These are phyloP conservation scores for Valencia hispanica DNA, from an alignment of 2,797 vertebrate species.

Conservation along the genomic window DNA sequence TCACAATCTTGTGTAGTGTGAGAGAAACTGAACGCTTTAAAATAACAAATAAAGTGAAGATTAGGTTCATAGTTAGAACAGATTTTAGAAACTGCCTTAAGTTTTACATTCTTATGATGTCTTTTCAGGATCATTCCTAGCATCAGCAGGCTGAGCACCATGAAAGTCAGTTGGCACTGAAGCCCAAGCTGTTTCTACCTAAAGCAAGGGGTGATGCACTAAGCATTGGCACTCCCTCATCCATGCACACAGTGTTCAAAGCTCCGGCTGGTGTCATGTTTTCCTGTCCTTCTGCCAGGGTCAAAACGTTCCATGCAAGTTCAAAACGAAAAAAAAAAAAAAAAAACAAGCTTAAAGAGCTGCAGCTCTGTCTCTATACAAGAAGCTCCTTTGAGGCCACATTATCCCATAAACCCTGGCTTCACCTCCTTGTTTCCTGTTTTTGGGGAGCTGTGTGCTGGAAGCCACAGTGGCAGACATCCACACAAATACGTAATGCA, in stretches of 20 bases:
- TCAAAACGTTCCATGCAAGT: conserved; percentile 73
- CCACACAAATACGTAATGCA: conserved; percentile 22
- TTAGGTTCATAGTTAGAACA: neutral
- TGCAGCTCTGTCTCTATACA: conserved; percentile 75
- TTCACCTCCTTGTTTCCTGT: conserved; percentile 79
- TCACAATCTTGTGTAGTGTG: neutral
- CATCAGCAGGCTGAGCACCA: conserved; percentile 35
- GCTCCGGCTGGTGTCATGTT: conserved; percentile 71
- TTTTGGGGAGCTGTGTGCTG: conserved; percentile 61
- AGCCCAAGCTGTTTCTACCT: conserved; percentile 45
- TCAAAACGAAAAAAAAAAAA: conserved; percentile 76
- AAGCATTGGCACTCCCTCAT: conserved; percentile 42
- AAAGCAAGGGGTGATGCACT: neutral
- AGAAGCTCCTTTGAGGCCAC: conserved; percentile 74
- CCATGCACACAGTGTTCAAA: conserved; percentile 62
- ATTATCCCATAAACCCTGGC: conserved; percentile 75
- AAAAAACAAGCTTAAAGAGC: conserved; percentile 75
- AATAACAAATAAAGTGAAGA: neutral
- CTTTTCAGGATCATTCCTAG: conserved; percentile 1
- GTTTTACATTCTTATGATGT: neutral
- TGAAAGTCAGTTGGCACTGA: conserved; percentile 17
- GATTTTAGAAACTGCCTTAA: neutral
- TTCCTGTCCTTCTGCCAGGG: conserved; percentile 78
- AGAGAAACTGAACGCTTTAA: neutral
- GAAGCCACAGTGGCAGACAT: conserved; percentile 4